Percentiles rank a stretch among this genome's conserved stretches.
Evolutionary conservation across 2,797 vertebrate species (phyloP).

Genomic region (Siniperca undulata): DNA sequence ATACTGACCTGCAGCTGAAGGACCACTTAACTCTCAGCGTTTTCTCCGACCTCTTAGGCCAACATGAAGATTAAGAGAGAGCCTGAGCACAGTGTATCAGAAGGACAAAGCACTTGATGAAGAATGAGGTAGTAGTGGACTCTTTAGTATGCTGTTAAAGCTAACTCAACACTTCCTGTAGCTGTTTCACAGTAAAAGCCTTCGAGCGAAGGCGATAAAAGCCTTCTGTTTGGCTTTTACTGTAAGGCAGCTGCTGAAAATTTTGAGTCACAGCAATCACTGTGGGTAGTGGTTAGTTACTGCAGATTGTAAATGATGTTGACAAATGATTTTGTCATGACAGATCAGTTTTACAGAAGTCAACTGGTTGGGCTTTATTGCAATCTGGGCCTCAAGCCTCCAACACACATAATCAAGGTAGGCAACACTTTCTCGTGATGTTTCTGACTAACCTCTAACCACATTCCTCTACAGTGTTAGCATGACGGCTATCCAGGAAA

Average conservation of each 20-base stretch:
- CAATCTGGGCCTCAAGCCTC: not conserved
- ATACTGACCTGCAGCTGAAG: conserved; percentile 49
- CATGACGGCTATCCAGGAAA: not conserved
- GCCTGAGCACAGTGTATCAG: conserved; percentile 40
- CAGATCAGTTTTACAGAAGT: not conserved
- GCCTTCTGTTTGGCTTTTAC: not conserved
- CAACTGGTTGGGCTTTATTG: not conserved
- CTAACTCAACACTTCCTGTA: conserved; percentile 41
- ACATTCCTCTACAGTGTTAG: not conserved
- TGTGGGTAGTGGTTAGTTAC: not conserved
- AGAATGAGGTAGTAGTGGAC: conserved; percentile 37
- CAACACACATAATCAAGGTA: not conserved
- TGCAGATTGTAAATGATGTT: not conserved
- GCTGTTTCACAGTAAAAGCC: conserved; percentile 33
- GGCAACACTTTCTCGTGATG: not conserved
- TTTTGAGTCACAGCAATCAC: not conserved
- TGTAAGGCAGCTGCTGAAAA: not conserved
- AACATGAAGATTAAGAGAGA: conserved; percentile 53
- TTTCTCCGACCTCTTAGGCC: conserved; percentile 36
- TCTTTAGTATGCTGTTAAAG: conserved; percentile 30
- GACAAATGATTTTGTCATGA: not conserved
- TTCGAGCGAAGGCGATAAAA: not conserved
- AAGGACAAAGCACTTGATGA: conserved; percentile 37
- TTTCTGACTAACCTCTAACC: not conserved
- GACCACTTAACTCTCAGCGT: conserved; percentile 43